Percentiles rank a stretch among this genome's conserved stretches.
Evolutionary conservation across 2,888 invertebrate genomes (phyloP).

Genomic region (Epistrophella euchroma): DNA sequence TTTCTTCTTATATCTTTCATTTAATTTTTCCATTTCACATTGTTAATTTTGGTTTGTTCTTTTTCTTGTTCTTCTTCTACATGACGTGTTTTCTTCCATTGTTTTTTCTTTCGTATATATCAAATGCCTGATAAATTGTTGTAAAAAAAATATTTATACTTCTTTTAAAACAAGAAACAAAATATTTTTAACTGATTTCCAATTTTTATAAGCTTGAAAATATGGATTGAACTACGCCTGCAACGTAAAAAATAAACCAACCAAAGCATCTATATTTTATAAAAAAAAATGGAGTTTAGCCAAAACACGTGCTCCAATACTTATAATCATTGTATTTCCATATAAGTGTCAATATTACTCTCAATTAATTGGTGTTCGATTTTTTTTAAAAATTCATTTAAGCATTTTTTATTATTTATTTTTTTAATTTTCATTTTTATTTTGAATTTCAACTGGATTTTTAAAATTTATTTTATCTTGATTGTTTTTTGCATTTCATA

Average conservation of each 20-base stretch:
- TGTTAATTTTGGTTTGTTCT: conserved; percentile 26
- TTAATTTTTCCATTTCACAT: conserved; percentile 54
- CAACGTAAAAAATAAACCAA: conserved; percentile 78
- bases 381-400: conserved; percentile 57
- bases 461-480: conserved; percentile 51
- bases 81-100: conserved; percentile 53
- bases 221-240: conserved; percentile 81
- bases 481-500: conserved; percentile 69
- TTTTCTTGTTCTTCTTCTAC: conserved; percentile 26
- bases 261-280: conserved; percentile 76
- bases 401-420: conserved; percentile 37
- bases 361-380: conserved; percentile 75
- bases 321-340: conserved; percentile 73
- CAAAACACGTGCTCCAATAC: conserved; percentile 80
- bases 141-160: conserved; percentile 70
- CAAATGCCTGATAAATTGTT: conserved; percentile 73
- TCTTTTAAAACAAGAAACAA: conserved; percentile 73
- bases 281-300: conserved; percentile 79
- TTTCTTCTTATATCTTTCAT: conserved; percentile 39
- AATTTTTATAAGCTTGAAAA: conserved; percentile 77
- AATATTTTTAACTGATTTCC: conserved; percentile 75
- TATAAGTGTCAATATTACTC: conserved; percentile 73
- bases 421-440: conserved; percentile 9
- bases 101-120: conserved; percentile 61
- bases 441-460: conserved; percentile 30